Base-by-base conservation (phyloP, 2,797 vertebrate species). In the Lacerta bilineata region DNA sequence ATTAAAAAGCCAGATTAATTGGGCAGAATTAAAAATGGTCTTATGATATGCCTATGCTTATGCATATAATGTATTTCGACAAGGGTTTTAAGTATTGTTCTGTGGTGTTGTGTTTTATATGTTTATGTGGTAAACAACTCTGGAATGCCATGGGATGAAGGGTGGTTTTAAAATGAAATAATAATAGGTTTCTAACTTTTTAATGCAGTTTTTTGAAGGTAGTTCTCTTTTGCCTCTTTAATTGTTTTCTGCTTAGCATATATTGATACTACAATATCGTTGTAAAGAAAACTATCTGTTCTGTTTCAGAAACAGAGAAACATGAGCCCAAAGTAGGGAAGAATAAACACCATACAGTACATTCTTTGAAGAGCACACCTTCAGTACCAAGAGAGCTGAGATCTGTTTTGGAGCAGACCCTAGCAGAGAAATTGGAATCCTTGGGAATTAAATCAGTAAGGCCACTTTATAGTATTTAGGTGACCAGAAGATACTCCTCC, bases 381-480 rank as follows among this genome's bases (percentile, higher is more conserved):
- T 96, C 94, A 88, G 91, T 97, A 92, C 94, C 91, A 27, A 97
- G 93, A 92, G 96, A 97, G 88, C 90, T 97, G 11, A 94, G 95
- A 93, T 92, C 88, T 8, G 89, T 97, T 84, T 90, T 97, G 92
- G 97, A 97, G 85, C 95, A 97, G 93, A 91, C 87, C 68, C 88
- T 97, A 92, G 92, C 95, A 87, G 96, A 97, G 81, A 97, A 96
- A 90, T 88, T 98, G 91, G 96, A 96, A 93, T 94, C 88, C 84
- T 89, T 97, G 33, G 97, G 97, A 89, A 95, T 98, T 92, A 94
- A 96, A 92, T 90, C 95, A 77, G 97, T 98, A 96, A 93, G 96
- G 93, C 83, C 80, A 46, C 84, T 91, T 23, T 85, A n/a, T 91
- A 87, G 91, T 15, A 27, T 87, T 85, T 90, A 18, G 55, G 84